These are phyloP conservation scores for Drosophila maculinotata DNA, from an alignment of 2,888 invertebrate genomes.

Conservation along the genomic window DNA sequence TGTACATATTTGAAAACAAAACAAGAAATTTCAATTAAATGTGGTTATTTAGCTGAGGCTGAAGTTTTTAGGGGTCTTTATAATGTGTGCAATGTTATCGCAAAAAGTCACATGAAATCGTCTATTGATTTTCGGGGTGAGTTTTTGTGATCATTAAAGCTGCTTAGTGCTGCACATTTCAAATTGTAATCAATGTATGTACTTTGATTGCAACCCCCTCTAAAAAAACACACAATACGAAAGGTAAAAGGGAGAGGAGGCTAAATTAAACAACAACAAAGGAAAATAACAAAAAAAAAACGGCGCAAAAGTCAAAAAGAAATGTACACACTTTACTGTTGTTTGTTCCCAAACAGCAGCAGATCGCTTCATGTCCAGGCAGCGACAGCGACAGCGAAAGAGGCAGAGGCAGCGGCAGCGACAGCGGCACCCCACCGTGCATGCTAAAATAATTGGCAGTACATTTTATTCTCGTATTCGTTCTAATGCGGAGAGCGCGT, in stretches of 20 bases:
- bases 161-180: conserved; percentile 34
- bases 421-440: conserved; percentile 38
- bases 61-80: conserved; percentile 9
- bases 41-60: conserved; percentile 3
- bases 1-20: conserved; percentile 1
- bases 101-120: conserved; percentile 31
- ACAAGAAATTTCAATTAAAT: conserved; percentile 1
- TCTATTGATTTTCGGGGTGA: conserved; percentile 28
- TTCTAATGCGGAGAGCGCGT: conserved; percentile 28
- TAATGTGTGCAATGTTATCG: conserved; percentile 47
- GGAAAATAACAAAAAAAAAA: conserved; percentile 19
- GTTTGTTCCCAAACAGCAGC: conserved; percentile 13
- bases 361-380: conserved; percentile 35
- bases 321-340: conserved; percentile 6
- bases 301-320: conserved; percentile 36
- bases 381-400: conserved; percentile 5
- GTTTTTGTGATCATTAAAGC: conserved; percentile 22
- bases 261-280: conserved; percentile 12
- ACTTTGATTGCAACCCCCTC: conserved; percentile 55
- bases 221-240: background rate
- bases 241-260: conserved; percentile 25
- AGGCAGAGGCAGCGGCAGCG: too few species aligned
- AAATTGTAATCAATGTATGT: conserved; percentile 24
- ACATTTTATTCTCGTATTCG: conserved; percentile 15
- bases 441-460: conserved; percentile 62